Evolutionary conservation across 2,888 invertebrate genomes (phyloP).

Genomic region (Barypeithes pellucidus): DNA sequence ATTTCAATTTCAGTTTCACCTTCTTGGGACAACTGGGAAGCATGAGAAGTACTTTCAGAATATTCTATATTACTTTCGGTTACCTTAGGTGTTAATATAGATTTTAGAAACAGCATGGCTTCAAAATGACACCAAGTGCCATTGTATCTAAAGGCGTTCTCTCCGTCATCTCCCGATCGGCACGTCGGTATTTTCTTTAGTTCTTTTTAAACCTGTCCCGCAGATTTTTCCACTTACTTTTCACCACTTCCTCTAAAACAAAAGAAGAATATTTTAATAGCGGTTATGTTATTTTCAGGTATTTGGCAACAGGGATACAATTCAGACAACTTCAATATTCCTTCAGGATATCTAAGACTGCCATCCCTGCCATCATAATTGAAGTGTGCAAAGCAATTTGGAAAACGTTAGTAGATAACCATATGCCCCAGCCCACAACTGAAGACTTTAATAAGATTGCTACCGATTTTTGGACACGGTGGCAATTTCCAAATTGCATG

Average conservation of each 20-base stretch:
- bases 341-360: no score
- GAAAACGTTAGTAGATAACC: conserved; percentile 41
- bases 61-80: conserved; percentile 32
- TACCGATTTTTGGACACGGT: conserved; percentile 36
- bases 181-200: conserved; percentile 37
- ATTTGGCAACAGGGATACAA: conserved; percentile 42
- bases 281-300: conserved; percentile 36
- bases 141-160: conserved; percentile 23
- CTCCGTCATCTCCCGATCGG: conserved; percentile 26
- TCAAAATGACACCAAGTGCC: conserved; percentile 42
- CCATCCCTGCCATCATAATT: conserved; percentile 44
- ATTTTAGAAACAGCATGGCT: conserved; percentile 30
- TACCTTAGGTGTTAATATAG: conserved; percentile 12
- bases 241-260: conserved; percentile 44
- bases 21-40: background rate
- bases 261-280: conserved; percentile 6
- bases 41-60: background rate
- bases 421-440: conserved; percentile 46
- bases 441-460: conserved; percentile 16
- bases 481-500: conserved; percentile 48
- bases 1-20: conserved; percentile 32
- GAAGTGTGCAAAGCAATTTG: conserved; percentile 39
- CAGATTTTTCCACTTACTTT: conserved; percentile 43
- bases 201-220: conserved; percentile 44
- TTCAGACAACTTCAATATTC: conserved; percentile 47